Evolutionary conservation across 2,888 invertebrate species (phyloP), one percentile per base, ranked within the genome.

Genomic region (Lasioglossum pauxillum): DNA sequence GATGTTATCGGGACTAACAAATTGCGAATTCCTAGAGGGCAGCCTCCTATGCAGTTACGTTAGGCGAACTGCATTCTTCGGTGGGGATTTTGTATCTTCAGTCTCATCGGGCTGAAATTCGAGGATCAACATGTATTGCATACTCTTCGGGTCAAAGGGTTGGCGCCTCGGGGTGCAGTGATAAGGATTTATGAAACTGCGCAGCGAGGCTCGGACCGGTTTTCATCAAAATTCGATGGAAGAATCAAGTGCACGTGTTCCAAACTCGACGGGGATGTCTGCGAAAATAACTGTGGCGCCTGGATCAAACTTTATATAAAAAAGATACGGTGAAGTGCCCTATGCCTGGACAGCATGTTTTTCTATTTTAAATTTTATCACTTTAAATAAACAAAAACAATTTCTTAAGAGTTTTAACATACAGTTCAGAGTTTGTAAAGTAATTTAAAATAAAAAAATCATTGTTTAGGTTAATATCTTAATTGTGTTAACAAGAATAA

Each of bases 71-170:
- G 44, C 46, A 31, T 23, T 31, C 46, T 75, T 75, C 92, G 91
- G 92, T 91, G 89, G 87, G 76, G 89, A 87, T 89, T 90, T 85
- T 67, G 23, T 41, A 44, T 46, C 64, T 19, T 35, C 44, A n/a
- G 27, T 67, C 46, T 83, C 89, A 74, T 86, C 85, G 80, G 76
- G 81, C 82, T 75, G 89, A 86, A 89, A 81, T 92, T 90, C 88
- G 89, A 79, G 89, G 88, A 87, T 90, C 88, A 84, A 27, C 75
- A n/a, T 75, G 83, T 84, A 87, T 83, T 88, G 89, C 90, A 90
- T 88, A 81, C 75, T 44, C 44, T 75, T 86, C 72, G 80, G 75
- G 75, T 86, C 85, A 82, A 86, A 77, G 74, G 79, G 73, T 79
- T 79, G 71, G 35, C 80, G 78, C 81, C 64, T 69, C 78, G 64